Conservation (phyloP, 2,888 invertebrate genomes). For the Lithodes maja region DNA sequence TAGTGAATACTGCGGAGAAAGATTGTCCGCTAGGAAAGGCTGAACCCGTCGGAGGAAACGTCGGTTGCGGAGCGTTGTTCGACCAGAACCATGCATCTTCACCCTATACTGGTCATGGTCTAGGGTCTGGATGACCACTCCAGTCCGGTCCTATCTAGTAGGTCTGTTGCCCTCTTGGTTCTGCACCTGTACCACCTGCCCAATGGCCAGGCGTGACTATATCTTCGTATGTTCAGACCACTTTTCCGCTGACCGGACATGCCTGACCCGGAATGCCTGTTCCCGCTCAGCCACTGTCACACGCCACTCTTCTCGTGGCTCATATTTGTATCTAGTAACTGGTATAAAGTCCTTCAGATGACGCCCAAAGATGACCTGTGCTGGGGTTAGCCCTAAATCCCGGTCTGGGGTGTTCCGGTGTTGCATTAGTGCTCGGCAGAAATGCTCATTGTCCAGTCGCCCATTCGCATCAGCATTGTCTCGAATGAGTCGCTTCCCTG, state of each 20-base stretch:
- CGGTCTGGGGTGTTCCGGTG: slow-evolving; percentile 22
- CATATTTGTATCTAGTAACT: background rate
- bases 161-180: slow-evolving; percentile 4
- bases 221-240: background rate
- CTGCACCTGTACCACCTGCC: background rate
- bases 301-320: background rate
- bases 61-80: slow-evolving; percentile 10
- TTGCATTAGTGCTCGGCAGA: background rate
- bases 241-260: background rate
- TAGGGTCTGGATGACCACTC: background rate
- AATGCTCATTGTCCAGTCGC: background rate
- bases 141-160: slow-evolving; percentile 22
- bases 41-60: background rate
- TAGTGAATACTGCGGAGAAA: too few relatives aligned
- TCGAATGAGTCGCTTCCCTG: background rate
- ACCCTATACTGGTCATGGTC: slow-evolving; percentile 27
- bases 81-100: slow-evolving; percentile 8
- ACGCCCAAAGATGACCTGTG: background rate
- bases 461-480: background rate
- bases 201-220: background rate
- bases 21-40: background rate
- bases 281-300: background rate
- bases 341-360: background rate
- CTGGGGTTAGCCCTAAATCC: background rate
- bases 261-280: background rate